Evolutionary conservation across 2,797 vertebrate genomes (phyloP).

Genomic region (Agapornis canus): DNA sequence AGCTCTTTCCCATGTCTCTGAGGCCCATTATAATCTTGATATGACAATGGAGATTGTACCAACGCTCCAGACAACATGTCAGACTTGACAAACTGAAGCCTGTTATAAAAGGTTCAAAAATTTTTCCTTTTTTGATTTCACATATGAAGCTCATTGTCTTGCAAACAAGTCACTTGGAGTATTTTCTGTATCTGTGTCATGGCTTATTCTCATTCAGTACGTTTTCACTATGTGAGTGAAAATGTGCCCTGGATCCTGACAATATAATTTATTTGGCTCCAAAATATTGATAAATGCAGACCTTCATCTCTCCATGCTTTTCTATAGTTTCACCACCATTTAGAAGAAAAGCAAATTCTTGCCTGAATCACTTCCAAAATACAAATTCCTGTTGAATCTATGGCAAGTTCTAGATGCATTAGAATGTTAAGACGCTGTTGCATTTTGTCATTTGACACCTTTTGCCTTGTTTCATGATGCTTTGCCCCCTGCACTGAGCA

Average conservation of each 20-base stretch:
- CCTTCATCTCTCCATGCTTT: not conserved
- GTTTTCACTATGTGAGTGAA: not conserved
- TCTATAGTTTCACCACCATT: not conserved
- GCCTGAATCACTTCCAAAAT: not conserved
- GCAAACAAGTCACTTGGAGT: not conserved
- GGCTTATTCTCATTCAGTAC: not conserved
- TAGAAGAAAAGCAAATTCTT: not conserved
- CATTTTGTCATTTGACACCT: not conserved
- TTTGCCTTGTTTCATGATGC: not conserved
- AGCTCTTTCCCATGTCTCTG: not conserved
- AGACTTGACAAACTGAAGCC: not conserved
- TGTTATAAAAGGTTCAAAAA: not conserved
- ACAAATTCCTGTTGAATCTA: not conserved
- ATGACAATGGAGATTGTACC: not conserved
- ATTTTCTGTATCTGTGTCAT: not conserved
- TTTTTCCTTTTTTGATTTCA: not conserved
- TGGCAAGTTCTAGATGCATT: not conserved
- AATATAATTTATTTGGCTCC: not conserved
- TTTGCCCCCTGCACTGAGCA: not conserved
- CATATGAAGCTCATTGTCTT: not conserved
- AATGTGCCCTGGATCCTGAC: not conserved
- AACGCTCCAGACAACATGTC: not conserved
- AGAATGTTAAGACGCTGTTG: not conserved
- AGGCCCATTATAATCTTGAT: constrained; percentile 11
- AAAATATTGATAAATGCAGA: not conserved